These are phyloP conservation scores for Rhea americana DNA, from an alignment of 2,113 vertebrate species.

Conservation along the genomic window DNA sequence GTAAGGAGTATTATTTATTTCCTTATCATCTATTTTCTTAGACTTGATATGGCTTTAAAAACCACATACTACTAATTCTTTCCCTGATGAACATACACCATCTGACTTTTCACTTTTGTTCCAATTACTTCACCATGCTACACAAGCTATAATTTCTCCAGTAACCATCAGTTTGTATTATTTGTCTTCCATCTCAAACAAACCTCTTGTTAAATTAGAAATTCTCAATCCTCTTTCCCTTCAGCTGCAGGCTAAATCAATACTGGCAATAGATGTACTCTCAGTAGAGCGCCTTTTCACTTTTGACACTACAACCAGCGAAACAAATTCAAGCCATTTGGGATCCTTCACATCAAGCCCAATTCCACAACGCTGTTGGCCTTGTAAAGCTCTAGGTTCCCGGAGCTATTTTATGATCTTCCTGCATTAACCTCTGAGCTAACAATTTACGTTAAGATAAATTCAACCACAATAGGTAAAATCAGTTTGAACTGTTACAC, in stretches of 20 bases:
- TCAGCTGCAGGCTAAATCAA: constrained; percentile 67
- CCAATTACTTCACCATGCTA: not conserved
- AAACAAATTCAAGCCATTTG: constrained; percentile 69
- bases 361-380: constrained; percentile 2
- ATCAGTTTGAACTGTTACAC: not conserved
- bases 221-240: constrained; percentile 38
- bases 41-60: not conserved
- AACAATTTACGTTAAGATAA: not conserved
- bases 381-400: not conserved
- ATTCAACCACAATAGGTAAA: not conserved
- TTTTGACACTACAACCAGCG: constrained; percentile 68
- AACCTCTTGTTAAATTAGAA: constrained; percentile 61
- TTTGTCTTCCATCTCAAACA: constrained; percentile 62
- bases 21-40: not conserved
- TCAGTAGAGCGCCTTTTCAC: constrained; percentile 49
- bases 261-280: constrained; percentile 70
- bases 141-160: constrained; percentile 26
- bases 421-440: constrained; percentile 15
- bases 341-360: constrained; percentile 9
- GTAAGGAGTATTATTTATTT: not conserved
- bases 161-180: constrained; percentile 48
- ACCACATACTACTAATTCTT: not conserved
- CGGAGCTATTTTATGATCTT: not conserved
- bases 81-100: not conserved
- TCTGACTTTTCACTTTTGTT: not conserved